Conservation (phyloP, 2,888 invertebrate genomes). For the Adineta ricciae region DNA sequence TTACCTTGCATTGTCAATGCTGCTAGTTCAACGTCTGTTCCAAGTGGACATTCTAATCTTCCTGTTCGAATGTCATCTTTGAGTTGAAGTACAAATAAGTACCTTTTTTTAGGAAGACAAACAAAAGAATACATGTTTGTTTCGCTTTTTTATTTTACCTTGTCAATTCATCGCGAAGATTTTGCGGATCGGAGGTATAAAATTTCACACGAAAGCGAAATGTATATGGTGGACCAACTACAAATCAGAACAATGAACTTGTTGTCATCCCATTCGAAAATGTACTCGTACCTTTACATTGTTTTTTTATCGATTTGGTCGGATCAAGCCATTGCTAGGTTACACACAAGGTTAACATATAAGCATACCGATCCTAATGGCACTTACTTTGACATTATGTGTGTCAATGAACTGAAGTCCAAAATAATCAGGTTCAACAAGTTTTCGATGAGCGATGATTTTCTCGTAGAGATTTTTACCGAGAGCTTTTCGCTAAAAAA, state of each 20-base stretch:
- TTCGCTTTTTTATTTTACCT: constrained; percentile 51
- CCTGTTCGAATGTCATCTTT: constrained; percentile 88
- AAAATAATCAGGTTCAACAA: constrained; percentile 97
- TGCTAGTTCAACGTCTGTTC: constrained; percentile 71
- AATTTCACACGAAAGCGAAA: constrained; percentile 77
- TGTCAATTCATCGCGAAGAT: constrained; percentile 83
- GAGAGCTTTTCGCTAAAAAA: constrained; percentile 60
- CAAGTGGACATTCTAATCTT: constrained; percentile 74
- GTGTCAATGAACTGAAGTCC: constrained; percentile 93
- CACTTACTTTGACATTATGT: constrained; percentile 71
- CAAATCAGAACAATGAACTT: background rate
- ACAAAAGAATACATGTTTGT: background rate
- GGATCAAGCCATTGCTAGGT: constrained; percentile 84
- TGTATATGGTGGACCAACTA: constrained; percentile 13
- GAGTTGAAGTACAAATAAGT: constrained; percentile 92
- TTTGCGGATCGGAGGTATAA: constrained; percentile 91
- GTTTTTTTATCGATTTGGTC: constrained; percentile 90
- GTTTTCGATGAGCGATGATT: constrained; percentile 88
- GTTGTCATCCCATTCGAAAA: background rate
- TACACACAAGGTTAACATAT: background rate
- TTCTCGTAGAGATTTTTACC: constrained; percentile 89
- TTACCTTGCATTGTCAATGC: constrained; percentile 12
- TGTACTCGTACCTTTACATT: constrained; percentile 65
- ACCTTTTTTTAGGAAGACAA: constrained; percentile 47
- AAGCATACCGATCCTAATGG: background rate